Base-by-base conservation (phyloP, 1,140 invertebrate genomes). In the Diorhabda sublineata region DNA sequence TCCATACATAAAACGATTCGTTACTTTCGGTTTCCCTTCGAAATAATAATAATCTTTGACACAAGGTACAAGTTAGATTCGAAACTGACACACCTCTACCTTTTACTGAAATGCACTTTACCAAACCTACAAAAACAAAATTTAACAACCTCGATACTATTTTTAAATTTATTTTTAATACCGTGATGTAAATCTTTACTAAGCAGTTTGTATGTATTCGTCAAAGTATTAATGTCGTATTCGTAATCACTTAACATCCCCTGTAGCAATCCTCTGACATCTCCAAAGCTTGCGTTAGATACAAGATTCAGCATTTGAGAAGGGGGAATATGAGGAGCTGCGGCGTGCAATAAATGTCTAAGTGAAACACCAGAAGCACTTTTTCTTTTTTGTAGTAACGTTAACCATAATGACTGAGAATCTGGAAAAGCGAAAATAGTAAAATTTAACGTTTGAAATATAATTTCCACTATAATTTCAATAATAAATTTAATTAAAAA, bases 281-380 rank as follows among this genome's bases (percentile, higher is more conserved):
- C 84, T 4, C 84, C 84, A 71, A 84, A 84, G 71, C 79, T 83
- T 8, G 77, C 78, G 58, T 82, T 82, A 0, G 82, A 81, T 4
- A 85, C 81, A 3, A 84, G 71, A 68, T 84, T 82, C 9, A 85
- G 76, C 9, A 85, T 74, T 71, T 84, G 84, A 7, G 82, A 75
- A 41, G 84, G 77, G 66, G 83, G 82, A 2, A 85, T 83, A 74
- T 85, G 83, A n/a, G 81, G 83, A n/a, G 83, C 83, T 7, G 84
- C 83, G 42, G 82, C 80, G 72, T 85, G 83, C 42, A 85, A 72
- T 69, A 85, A 74, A 41, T 81, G 76, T 69, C 82, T 80, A 11
- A 83, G 79, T 44, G 65, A 60, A n/a, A 67, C 42, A 5, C 58
- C 58, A 8, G 73, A 76, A 71, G 74, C 70, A 72, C 69, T 59